A percentile compares a stretch with the other conserved stretches of the same genome.
These are phyloP conservation scores for Bucco capensis DNA, from an alignment of 2,113 vertebrate genomes.

Conservation along the genomic window DNA sequence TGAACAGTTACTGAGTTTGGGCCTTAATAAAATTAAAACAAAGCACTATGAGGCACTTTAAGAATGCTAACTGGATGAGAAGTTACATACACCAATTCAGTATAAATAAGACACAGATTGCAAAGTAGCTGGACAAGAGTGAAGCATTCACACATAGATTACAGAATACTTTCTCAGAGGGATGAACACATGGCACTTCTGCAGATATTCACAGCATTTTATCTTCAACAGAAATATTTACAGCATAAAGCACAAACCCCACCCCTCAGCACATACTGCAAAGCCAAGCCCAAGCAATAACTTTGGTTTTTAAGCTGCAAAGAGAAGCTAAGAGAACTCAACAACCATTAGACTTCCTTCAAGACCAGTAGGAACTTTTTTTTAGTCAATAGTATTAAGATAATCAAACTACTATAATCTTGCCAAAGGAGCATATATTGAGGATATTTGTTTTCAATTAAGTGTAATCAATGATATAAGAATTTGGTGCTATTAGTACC, in stretches of 20 bases:
- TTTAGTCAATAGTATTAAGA: conserved; percentile 21
- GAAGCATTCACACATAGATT: neutral
- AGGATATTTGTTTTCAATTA: conserved; percentile 33
- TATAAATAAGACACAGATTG: neutral
- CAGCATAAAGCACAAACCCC: neutral
- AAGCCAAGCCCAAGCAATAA: neutral
- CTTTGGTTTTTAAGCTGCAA: neutral
- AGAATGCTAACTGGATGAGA: neutral
- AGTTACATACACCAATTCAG: neutral
- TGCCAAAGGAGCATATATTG: neutral
- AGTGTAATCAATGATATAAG: neutral
- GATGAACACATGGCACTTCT: neutral
- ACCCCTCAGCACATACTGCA: neutral
- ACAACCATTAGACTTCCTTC: neutral
- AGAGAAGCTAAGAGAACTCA: neutral
- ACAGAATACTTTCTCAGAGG: neutral
- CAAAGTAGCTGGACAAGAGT: neutral
- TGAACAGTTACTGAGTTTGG: neutral
- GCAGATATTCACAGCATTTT: conserved; percentile 13
- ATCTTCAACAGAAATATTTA: conserved; percentile 7
- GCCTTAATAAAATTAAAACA: neutral
- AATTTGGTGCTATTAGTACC: neutral
- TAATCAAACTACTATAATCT: neutral
- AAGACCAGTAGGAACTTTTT: neutral
- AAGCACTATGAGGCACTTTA: neutral